A percentile compares a stretch with the other conserved stretches of the same genome.
Evolutionary conservation across 2,888 invertebrate genomes (phyloP).

Genomic region (Calliscelio sp.): DNA sequence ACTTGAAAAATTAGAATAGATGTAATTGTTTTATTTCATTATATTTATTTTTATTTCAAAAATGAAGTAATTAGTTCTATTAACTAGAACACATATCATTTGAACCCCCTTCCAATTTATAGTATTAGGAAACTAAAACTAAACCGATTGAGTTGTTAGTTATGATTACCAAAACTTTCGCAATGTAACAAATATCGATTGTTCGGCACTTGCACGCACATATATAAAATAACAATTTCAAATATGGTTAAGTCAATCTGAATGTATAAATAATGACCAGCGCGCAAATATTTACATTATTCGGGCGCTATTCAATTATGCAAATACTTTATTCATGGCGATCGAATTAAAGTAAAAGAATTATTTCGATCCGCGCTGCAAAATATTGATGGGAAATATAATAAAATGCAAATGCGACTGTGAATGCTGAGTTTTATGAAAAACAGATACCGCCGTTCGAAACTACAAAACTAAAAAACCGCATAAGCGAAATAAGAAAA

Average conservation of each 20-base stretch:
- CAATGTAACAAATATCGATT: conserved; percentile 6
- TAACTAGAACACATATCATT: no score
- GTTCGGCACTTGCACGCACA: background rate
- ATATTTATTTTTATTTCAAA: no score
- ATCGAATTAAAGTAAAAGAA: conserved; percentile 62
- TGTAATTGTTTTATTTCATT: no score
- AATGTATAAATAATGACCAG: conserved; percentile 38
- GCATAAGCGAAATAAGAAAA: conserved; percentile 32
- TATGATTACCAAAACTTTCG: no score
- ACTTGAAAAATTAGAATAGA: no score
- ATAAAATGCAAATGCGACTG: conserved; percentile 51
- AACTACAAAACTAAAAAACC: conserved; percentile 15
- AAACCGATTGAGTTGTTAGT: no score
- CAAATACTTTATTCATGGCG: conserved; percentile 55
- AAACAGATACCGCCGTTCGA: conserved; percentile 35
- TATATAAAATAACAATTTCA: conserved; percentile 28
- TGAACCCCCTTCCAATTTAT: no score
- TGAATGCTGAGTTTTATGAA: conserved; percentile 54
- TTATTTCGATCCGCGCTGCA: conserved; percentile 25
- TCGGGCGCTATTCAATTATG: conserved; percentile 43
- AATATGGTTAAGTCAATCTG: conserved; percentile 16
- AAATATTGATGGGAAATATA: conserved; percentile 54
- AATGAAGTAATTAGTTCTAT: no score
- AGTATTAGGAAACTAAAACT: no score
- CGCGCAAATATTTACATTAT: conserved; percentile 49